Evolutionary conservation across 2,888 invertebrate genomes (phyloP).

Genomic region (Agriopis aurantiaria): DNA sequence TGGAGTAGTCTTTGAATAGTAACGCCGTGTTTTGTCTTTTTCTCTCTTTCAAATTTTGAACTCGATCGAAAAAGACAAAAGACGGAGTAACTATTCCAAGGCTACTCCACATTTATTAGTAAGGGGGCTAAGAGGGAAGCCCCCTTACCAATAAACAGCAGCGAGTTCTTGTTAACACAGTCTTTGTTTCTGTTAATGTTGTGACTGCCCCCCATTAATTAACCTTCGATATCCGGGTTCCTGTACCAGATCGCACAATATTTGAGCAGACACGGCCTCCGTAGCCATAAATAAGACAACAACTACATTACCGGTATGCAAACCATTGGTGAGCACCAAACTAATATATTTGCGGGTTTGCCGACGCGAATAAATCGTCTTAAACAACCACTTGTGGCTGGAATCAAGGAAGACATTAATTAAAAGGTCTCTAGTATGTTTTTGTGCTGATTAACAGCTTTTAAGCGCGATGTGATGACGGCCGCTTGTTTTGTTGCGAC

Average conservation of each 20-base stretch:
- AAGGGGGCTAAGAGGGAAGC: too few species aligned
- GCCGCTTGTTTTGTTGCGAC: slow-evolving; percentile 44
- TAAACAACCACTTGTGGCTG: slow-evolving; percentile 54
- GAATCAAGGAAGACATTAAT: slow-evolving; percentile 71
- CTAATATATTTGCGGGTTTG: slow-evolving; percentile 50
- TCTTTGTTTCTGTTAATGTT: slow-evolving; percentile 12
- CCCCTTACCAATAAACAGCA: too few species aligned
- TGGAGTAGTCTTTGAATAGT: too few species aligned
- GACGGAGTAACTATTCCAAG: too few species aligned
- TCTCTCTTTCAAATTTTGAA: too few species aligned
- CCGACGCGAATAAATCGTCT: slow-evolving; percentile 59
- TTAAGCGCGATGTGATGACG: slow-evolving; percentile 47
- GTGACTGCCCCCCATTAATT: slow-evolving; percentile 16
- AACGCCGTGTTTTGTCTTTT: too few species aligned
- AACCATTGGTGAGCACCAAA: slow-evolving; percentile 41
- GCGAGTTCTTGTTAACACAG: neutral
- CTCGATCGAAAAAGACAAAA: too few species aligned
- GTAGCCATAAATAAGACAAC: slow-evolving; percentile 44
- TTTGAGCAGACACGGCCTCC: slow-evolving; percentile 40
- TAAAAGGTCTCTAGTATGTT: slow-evolving; percentile 54
- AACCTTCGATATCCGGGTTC: slow-evolving; percentile 28
- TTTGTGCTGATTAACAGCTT: slow-evolving; percentile 56
- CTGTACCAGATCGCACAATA: slow-evolving; percentile 41
- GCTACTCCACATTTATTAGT: too few species aligned
- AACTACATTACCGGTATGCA: slow-evolving; percentile 47